Base-by-base conservation (phyloP, 2,113 vertebrate genomes). In the Motacilla alba region DNA sequence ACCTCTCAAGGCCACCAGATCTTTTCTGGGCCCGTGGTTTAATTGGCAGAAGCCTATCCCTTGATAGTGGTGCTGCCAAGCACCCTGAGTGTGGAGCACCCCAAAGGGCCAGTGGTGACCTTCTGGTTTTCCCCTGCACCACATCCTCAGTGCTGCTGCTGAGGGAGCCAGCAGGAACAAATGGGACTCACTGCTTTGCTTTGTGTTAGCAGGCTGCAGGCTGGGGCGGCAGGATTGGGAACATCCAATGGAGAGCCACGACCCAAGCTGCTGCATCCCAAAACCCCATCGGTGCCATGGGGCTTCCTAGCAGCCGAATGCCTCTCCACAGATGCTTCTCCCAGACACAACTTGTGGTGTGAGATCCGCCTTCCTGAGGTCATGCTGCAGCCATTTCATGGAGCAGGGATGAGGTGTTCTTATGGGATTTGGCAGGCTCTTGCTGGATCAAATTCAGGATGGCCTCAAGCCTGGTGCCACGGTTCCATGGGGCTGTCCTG, bases 251-350 rank as follows among this genome's bases (percentile, higher is more conserved):
- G 87, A 74, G 60, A 91, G 46, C 15, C 20, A 31, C 0, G 0
- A 22, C 37, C 0, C 0, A 46, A 79, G 26, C 53, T 72, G 50
- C 56, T 75, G 27, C 47, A 49, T 72, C 53, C 53, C 77, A 41
- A 55, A 83, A 83, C 19, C 37, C 70, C 43, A 37, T 6, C 0
- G 0, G 14, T 35, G 43, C 33, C 1, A 0, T 8, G 47, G 74
- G 62, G 52, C 28, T 76, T 83, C 67, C 70, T 0, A 0, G 7
- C 15, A 39, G 90, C 27, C 1, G 0, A 33, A 33, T 0, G 5
- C 56, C 27, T 63, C 84, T 27, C 24, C 28, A 7, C 27, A 72
- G 58, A 37, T 94, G 80, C 67, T 83, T 47, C 87, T 83, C 21
- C 5, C 5, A 31, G 52, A n/a, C 13, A 5, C 11, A 49, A 9